Conservation (phyloP, 2,797 vertebrate genomes). For the Ataeniobius toweri region DNA sequence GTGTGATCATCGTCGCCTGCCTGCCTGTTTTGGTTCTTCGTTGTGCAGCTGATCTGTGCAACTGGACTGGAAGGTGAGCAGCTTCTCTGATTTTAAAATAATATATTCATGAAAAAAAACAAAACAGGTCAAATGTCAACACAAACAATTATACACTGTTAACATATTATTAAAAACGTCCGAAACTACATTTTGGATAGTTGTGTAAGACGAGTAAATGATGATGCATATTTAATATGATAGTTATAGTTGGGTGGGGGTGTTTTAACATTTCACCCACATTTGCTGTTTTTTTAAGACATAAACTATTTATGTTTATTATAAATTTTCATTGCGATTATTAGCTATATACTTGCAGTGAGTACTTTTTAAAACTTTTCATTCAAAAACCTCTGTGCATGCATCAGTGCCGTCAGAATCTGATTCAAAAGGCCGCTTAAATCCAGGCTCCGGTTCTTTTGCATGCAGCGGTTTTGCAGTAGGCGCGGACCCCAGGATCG, state of each 20-base stretch:
- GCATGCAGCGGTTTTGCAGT: conserved; percentile 73
- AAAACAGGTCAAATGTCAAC: not conserved
- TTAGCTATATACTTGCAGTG: not conserved
- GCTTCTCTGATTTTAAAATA: not conserved
- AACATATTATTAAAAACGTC: not conserved
- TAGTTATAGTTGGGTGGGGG: not conserved
- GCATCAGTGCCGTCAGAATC: not conserved
- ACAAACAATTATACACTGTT: not conserved
- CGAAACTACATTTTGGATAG: not conserved
- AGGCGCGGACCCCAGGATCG: conserved; percentile 63
- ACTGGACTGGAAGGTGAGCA: conserved; percentile 80
- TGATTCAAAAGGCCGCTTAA: not conserved
- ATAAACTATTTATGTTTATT: not conserved
- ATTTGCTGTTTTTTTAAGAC: too few species aligned
- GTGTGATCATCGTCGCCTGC: conserved; percentile 21
- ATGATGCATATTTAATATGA: not conserved
- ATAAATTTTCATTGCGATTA: not conserved
- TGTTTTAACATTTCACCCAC: not conserved
- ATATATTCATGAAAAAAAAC: not conserved
- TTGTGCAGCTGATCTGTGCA: conserved; percentile 72
- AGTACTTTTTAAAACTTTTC: not conserved
- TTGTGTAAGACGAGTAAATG: not conserved
- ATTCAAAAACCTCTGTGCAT: not conserved
- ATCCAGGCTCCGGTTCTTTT: too few species aligned
- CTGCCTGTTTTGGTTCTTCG: conserved; percentile 31